Conservation (phyloP, 2,797 vertebrate genomes). For the Coreius guichenoti region DNA sequence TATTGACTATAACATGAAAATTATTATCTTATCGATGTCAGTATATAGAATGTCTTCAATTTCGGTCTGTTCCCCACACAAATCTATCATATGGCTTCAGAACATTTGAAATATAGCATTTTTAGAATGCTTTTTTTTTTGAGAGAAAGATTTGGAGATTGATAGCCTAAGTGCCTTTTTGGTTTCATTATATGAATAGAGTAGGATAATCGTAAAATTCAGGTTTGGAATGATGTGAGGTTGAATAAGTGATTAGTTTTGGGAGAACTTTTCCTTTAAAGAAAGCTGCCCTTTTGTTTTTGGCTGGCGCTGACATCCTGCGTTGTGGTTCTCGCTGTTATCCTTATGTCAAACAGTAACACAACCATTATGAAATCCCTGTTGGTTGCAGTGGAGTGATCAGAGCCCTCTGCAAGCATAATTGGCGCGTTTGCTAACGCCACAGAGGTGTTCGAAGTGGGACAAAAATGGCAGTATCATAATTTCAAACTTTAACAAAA, state of each 20-base stretch:
- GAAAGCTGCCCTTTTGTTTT: constrained; percentile 39
- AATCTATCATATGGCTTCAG: not conserved
- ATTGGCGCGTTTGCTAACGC: constrained; percentile 54
- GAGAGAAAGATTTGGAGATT: not conserved
- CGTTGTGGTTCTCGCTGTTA: constrained; percentile 30
- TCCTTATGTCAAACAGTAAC: constrained; percentile 49
- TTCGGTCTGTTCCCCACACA: not conserved
- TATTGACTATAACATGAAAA: not conserved
- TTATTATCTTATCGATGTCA: not conserved
- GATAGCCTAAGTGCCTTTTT: not conserved
- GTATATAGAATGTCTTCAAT: not conserved
- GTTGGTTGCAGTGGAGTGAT: constrained; percentile 33
- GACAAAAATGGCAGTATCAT: constrained; percentile 58
- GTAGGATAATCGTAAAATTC: not conserved
- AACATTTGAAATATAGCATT: not conserved
- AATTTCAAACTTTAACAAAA: constrained; percentile 67
- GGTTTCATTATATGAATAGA: not conserved
- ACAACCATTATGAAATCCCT: constrained; percentile 34
- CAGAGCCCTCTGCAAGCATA: constrained; percentile 49
- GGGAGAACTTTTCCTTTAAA: constrained; percentile 9
- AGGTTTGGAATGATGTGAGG: not conserved
- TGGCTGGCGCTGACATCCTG: constrained; percentile 44
- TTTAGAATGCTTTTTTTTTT: not conserved
- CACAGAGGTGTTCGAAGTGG: constrained; percentile 37
- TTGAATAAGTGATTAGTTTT: not conserved